These are phyloP conservation scores for Amphiduros pacificus DNA, from an alignment of 2,888 invertebrate species.

Conservation along the genomic window DNA sequence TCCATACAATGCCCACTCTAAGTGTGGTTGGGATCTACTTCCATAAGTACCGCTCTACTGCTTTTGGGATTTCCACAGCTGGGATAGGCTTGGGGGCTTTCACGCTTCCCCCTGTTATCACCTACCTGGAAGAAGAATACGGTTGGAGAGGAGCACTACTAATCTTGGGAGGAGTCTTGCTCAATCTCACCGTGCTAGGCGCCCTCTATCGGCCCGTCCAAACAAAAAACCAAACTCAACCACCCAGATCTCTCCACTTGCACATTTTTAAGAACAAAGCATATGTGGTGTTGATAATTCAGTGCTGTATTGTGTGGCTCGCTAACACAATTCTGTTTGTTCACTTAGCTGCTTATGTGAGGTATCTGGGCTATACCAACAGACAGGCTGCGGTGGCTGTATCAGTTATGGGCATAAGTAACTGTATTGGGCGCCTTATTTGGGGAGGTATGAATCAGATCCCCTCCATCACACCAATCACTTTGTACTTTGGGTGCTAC, in stretches of 20 bases:
- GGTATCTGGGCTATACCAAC: constrained; percentile 26
- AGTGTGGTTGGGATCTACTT: neutral
- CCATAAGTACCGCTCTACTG: neutral
- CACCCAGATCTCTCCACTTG: no score
- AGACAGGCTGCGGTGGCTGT: constrained; percentile 34
- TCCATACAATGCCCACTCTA: no score
- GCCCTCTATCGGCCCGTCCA: neutral
- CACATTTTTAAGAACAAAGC: constrained; percentile 20
- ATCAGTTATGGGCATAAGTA: constrained; percentile 37
- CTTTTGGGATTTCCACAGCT: neutral
- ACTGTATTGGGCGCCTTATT: constrained; percentile 37
- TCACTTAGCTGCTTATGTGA: constrained; percentile 36
- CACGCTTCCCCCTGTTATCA: neutral
- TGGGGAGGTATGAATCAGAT: constrained; percentile 32
- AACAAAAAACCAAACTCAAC: no score
- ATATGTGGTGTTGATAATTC: constrained; percentile 27
- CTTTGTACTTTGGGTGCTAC: constrained; percentile 31
- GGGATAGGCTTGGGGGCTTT: neutral
- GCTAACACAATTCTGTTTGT: constrained; percentile 38
- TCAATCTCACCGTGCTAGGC: neutral
- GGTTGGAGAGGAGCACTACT: neutral
- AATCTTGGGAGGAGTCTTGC: neutral
- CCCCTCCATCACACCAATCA: constrained; percentile 22
- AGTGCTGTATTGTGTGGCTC: constrained; percentile 36
- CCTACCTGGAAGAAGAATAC: neutral